Evolutionary conservation across 1,140 invertebrate genomes (phyloP), one percentile per base, ranked within the genome.

Genomic region (Pristionchus pacificus): DNA sequence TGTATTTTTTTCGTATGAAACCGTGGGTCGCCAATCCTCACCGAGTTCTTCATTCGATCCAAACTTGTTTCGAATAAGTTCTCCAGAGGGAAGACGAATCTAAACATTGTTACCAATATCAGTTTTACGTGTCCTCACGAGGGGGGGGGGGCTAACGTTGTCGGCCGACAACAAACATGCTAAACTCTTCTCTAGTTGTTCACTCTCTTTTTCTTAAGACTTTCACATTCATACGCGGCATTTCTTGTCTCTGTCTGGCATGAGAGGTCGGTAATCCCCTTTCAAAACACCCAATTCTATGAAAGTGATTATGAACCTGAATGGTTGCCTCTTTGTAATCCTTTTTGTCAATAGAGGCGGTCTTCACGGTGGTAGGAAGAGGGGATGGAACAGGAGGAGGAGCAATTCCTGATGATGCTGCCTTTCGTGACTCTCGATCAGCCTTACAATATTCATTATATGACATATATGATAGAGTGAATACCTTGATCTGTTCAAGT

Each of bases 11-110:
- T n/a, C n/a, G n/a, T n/a, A n/a, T n/a, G n/a, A n/a, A n/a, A n/a
- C n/a, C n/a, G n/a, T n/a, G n/a, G n/a, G n/a, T n/a, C n/a, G n/a
- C n/a, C n/a, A n/a, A n/a, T n/a, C n/a, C n/a, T n/a, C n/a, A n/a
- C n/a, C n/a, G n/a, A n/a, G n/a, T 49, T 65, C 90, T 83, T 96
- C 93, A 80, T 93, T 93, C 24, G 90, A 89, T 57, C 90, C 90
- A 84, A 93, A 93, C 33, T 87, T 89, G 82, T 93, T 90, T 0
- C 87, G 89, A 3, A 93, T 79, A 0, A 88, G 87, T 70, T 88
- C 84, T 27, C 92, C 92, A 84, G 86, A 85, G 14, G 86, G 85
- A 1, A 88, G 80, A 15, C 89, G 85, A 82, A 91, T 19, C 38
- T 49, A n/a, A n/a, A n/a, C n/a, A n/a, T n/a, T n/a, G n/a, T n/a